Conservation (phyloP, 2,113 vertebrate genomes). For the Bungarus multicinctus region DNA sequence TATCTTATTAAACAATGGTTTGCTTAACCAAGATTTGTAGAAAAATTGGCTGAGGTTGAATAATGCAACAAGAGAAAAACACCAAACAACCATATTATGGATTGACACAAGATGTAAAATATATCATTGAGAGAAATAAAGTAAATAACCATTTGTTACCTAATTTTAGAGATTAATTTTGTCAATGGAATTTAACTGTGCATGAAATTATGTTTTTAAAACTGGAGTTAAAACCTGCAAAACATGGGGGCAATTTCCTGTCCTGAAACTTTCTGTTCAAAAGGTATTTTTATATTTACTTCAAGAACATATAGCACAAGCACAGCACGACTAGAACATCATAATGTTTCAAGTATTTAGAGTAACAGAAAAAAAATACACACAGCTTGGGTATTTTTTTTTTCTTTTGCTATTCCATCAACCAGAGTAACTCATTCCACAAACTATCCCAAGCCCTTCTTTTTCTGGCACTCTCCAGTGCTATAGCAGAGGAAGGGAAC, state of each 20-base stretch:
- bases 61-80: neutral
- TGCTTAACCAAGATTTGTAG: neutral
- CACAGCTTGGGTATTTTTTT: conserved; percentile 47
- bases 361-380: conserved; percentile 58
- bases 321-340: conserved; percentile 56
- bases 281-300: conserved; percentile 33
- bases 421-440: conserved; percentile 70
- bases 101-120: neutral
- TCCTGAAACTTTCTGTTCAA: neutral
- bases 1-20: neutral
- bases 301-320: conserved; percentile 44
- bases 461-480: conserved; percentile 66
- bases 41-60: neutral
- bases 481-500: conserved; percentile 69
- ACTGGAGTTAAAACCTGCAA: too few species aligned
- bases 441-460: conserved; percentile 70
- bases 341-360: conserved; percentile 62
- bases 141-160: neutral
- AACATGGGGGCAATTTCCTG: neutral
- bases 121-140: neutral
- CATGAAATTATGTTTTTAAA: neutral
- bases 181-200: neutral
- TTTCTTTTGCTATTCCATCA: conserved; percentile 9
- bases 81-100: neutral
- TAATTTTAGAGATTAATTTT: neutral